These are phyloP conservation scores for Gymnocypris eckloni DNA, from an alignment of 2,797 vertebrate species.

Conservation along the genomic window DNA sequence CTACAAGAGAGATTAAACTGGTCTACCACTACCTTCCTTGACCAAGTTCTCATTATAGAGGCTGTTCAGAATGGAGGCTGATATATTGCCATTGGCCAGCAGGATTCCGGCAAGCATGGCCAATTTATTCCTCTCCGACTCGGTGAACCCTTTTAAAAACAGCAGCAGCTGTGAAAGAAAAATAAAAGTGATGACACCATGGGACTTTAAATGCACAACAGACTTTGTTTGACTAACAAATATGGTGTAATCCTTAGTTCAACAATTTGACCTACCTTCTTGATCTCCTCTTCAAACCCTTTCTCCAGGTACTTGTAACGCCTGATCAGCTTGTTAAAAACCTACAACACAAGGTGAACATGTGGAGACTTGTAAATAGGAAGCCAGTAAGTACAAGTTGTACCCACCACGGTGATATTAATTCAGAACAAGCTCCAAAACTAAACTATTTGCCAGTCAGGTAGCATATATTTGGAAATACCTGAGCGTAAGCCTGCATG, in stretches of 20 bases:
- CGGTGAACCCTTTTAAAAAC: slow-evolving; percentile 97
- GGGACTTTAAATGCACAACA: neutral
- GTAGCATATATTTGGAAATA: slow-evolving; percentile 58
- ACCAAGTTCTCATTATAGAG: slow-evolving; percentile 97
- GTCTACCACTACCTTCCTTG: slow-evolving; percentile 88
- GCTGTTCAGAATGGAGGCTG: slow-evolving; percentile 94
- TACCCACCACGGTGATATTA: neutral
- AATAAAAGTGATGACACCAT: no score
- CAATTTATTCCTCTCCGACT: slow-evolving; percentile 97
- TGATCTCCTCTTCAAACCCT: slow-evolving; percentile 97
- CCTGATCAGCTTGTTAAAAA: slow-evolving; percentile 98
- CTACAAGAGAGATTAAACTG: no score
- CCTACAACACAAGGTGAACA: slow-evolving; percentile 71
- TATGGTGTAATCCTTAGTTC: neutral
- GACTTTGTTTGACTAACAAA: neutral
- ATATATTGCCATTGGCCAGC: slow-evolving; percentile 91
- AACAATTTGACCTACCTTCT: slow-evolving; percentile 83
- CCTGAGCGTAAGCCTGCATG: slow-evolving; percentile 98
- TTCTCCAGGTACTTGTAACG: slow-evolving; percentile 99
- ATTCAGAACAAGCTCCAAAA: neutral
- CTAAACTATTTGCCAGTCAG: neutral
- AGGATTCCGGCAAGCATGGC: slow-evolving; percentile 97
- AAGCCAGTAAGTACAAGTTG: neutral
- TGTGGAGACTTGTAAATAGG: neutral
- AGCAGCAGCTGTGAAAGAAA: slow-evolving; percentile 86